A percentile compares a stretch with the other conserved stretches of the same genome.
Conservation (phyloP, 2,797 vertebrate genomes). For the Pangasius macronema region DNA sequence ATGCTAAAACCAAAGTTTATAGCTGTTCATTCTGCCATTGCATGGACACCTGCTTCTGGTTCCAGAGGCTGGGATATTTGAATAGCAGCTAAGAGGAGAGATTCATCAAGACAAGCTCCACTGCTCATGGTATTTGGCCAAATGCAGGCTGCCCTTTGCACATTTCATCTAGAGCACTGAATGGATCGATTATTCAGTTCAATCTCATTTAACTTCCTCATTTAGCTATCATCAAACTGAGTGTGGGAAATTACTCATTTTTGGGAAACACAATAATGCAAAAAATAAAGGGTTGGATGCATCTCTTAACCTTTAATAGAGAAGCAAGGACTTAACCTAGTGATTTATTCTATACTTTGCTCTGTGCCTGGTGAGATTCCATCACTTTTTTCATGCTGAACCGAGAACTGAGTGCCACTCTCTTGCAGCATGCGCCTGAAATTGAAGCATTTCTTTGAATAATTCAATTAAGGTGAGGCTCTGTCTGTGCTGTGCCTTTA, state of each 20-base stretch:
- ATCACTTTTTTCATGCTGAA: background rate
- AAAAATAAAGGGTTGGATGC: constrained; percentile 2
- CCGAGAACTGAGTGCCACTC: background rate
- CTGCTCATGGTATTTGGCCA: constrained; percentile 32
- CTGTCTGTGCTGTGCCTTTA: constrained; percentile 3
- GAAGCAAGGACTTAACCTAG: background rate
- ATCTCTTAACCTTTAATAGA: constrained; percentile 30
- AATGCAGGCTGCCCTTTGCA: constrained; percentile 46
- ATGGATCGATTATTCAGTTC: constrained; percentile 37
- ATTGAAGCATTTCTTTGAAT: constrained; percentile 42
- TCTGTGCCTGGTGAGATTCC: background rate
- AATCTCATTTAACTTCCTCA: constrained; percentile 27
- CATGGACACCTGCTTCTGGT: background rate
- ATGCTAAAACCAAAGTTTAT: background rate
- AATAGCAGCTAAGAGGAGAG: constrained; percentile 25
- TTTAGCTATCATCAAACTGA: constrained; percentile 33
- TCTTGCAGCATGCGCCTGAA: constrained; percentile 18
- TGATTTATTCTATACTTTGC: background rate
- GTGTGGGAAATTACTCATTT: constrained; percentile 31
- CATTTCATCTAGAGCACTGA: constrained; percentile 23
- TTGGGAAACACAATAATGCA: constrained; percentile 7
- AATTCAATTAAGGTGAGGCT: constrained; percentile 34
- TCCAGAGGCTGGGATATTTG: constrained; percentile 1
- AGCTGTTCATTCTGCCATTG: background rate
- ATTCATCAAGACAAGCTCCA: constrained; percentile 37